Base-by-base conservation (phyloP, 2,888 invertebrate species). In the Scrobipalpa atriplicella region DNA sequence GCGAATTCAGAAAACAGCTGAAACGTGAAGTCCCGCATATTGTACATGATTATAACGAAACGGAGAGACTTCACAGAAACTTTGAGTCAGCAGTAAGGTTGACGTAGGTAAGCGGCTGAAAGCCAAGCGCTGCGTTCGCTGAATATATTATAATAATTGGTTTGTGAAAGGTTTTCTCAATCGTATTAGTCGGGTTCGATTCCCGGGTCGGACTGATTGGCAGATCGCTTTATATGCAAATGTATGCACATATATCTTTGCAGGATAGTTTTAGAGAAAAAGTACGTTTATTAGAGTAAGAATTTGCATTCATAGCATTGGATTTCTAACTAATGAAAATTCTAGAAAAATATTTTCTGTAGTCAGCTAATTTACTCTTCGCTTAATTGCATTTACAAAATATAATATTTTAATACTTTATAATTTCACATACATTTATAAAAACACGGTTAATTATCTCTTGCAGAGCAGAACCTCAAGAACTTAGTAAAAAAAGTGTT, bases 71-170 rank as follows among this genome's bases (percentile, higher is more conserved):
- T 16, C 58, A n/a, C 8, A 10, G n/a, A 38, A n/a, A 58, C 58
- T n/a, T 36, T 16, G 38, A 38, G 13, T 38, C 58, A 58, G 38
- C 58, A 29, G 58, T 36, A 8, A 8, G 58, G n/a, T 16, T 58
- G 58, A 58, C 29, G 16, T 11, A 36, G 58, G 38, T 58, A 8
- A 38, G n/a, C 7, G 7, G 58, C 38, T 58, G 16, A 16, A 58
- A 58, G 58, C 58, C 9, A 58, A n/a, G 58, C 58, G 29, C 58
- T 16, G 58, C 58, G 58, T 38, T 58, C 38, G 29, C 58, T 38
- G 58, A 58, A 58, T 58, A 29, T 38, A 58, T 58, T 58, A 58
- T 36, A 58, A 58, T 58, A 58, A 58, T 58, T 58, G 58, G 58
- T 58, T 36, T 58, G 58, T 16, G 29, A 38, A 58, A 58, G 58